phyloP scores from a whole-genome alignment of 2,113 vertebrate species.

The Gopherus evgoodei region DNA sequence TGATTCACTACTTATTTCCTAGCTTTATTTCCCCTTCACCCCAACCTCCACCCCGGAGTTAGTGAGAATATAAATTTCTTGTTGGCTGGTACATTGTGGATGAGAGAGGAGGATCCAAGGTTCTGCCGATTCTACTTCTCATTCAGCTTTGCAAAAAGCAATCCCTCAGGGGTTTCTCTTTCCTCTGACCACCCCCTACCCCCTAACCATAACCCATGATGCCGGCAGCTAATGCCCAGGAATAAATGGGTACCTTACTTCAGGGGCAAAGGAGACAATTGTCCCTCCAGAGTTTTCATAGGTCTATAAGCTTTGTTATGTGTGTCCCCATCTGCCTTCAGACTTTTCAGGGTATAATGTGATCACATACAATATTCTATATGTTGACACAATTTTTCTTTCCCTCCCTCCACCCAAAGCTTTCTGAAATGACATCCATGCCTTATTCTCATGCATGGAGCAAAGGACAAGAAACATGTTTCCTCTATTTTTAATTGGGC shows the following conservation, averaged over 20 bases:
- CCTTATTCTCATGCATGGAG: not conserved
- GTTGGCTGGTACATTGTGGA: not conserved
- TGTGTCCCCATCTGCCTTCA: not conserved
- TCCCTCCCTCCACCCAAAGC: not conserved
- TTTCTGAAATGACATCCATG: not conserved
- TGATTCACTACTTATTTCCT: not conserved
- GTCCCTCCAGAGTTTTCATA: no score
- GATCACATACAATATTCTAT: not conserved
- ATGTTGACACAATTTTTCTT: not conserved
- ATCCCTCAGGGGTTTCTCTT: not conserved
- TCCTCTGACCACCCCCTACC: not conserved
- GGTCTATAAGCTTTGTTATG: no score
- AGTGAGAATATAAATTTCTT: not conserved
- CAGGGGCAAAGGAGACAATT: no score
- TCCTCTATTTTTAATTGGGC: not conserved
- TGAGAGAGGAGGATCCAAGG: not conserved
- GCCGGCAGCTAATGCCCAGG: conserved; percentile 4
- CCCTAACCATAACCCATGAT: not conserved
- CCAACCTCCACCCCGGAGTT: not conserved
- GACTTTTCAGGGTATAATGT: not conserved
- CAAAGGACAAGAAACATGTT: conserved; percentile 17
- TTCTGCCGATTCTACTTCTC: not conserved
- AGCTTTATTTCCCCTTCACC: not conserved
- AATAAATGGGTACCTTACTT: not conserved
- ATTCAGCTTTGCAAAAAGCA: not conserved